Percentiles rank a stretch among this genome's conserved stretches.
Evolutionary conservation across 1,140 invertebrate genomes (phyloP).

Genomic region (Teleopsis dalmanni): DNA sequence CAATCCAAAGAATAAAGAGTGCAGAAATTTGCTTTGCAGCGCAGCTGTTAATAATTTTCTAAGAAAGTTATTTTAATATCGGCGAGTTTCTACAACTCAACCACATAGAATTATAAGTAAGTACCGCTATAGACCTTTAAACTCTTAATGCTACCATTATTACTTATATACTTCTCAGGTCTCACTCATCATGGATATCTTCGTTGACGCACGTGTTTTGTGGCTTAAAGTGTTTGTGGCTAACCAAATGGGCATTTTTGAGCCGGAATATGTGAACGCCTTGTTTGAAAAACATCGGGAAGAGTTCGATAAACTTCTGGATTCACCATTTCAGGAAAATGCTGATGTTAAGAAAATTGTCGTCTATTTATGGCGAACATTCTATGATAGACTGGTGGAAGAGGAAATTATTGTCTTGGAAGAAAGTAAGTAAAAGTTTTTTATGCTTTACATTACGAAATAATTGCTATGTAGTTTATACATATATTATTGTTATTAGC

Average conservation of each 20-base stretch:
- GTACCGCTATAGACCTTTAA: too few relatives aligned
- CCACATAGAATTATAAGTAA: too few relatives aligned
- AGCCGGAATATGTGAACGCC: slow-evolving; percentile 29
- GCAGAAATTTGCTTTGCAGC: too few relatives aligned
- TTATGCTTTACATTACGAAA: too few relatives aligned
- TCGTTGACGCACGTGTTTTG: slow-evolving; percentile 16
- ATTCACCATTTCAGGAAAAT: slow-evolving; percentile 37
- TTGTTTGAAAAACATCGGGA: slow-evolving; percentile 22
- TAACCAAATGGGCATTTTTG: slow-evolving; percentile 34
- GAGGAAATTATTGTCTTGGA: slow-evolving; percentile 52
- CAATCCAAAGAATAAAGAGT: too few relatives aligned
- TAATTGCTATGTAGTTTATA: too few relatives aligned
- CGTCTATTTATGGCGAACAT: slow-evolving; percentile 51
- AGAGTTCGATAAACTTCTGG: slow-evolving; percentile 36
- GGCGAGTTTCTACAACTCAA: too few relatives aligned
- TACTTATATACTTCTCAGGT: background rate
- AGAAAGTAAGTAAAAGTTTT: slow-evolving; percentile 44
- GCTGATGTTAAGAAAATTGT: slow-evolving; percentile 45
- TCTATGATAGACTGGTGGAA: slow-evolving; percentile 47
- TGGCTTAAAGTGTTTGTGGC: slow-evolving; percentile 36
- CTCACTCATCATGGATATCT: too few relatives aligned
- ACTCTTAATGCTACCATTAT: too few relatives aligned
- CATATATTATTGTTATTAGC: too few relatives aligned
- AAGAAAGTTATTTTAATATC: too few relatives aligned
- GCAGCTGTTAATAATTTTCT: too few relatives aligned